phyloP scores from a whole-genome alignment of 2,113 vertebrate species.

The Eptesicus fuscus region DNA sequence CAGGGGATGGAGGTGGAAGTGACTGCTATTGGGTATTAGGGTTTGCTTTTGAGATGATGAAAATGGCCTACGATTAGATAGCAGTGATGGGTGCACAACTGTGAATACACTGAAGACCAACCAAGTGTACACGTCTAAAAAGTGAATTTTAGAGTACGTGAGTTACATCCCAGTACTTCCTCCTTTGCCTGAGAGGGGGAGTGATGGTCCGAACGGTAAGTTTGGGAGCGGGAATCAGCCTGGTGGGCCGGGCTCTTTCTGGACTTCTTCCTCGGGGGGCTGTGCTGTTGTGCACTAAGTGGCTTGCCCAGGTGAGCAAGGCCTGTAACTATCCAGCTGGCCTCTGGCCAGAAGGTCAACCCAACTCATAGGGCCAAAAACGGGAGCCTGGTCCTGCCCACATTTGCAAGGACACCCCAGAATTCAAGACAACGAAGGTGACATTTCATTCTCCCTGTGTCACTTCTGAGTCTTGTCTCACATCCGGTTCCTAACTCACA shows the following conservation, averaged over 20 bases:
- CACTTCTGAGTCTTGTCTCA: not conserved
- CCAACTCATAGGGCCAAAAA: not conserved
- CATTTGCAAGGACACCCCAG: not conserved
- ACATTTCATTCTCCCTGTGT: not conserved
- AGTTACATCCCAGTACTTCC: not conserved
- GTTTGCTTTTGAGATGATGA: not conserved
- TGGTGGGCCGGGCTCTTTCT: not conserved
- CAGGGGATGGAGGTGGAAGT: not conserved
- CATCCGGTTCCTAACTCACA: not conserved
- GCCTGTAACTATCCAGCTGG: not conserved
- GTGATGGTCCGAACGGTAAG: not conserved
- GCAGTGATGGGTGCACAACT: not conserved
- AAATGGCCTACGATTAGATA: not conserved
- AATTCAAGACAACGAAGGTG: not conserved
- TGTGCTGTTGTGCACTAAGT: rapidly evolving
- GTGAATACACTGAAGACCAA: not conserved
- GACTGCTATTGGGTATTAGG: rapidly evolving
- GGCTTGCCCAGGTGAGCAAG: not conserved
- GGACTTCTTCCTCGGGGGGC: not conserved
- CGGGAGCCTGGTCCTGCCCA: rapidly evolving
- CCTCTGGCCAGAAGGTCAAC: not conserved
- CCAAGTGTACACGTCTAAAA: not conserved
- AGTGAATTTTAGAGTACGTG: not conserved
- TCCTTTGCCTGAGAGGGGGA: not conserved
- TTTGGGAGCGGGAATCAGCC: not conserved